Percentiles rank a stretch among this genome's conserved stretches.
Conservation (phyloP, 2,113 vertebrate species). For the Puma concolor region DNA sequence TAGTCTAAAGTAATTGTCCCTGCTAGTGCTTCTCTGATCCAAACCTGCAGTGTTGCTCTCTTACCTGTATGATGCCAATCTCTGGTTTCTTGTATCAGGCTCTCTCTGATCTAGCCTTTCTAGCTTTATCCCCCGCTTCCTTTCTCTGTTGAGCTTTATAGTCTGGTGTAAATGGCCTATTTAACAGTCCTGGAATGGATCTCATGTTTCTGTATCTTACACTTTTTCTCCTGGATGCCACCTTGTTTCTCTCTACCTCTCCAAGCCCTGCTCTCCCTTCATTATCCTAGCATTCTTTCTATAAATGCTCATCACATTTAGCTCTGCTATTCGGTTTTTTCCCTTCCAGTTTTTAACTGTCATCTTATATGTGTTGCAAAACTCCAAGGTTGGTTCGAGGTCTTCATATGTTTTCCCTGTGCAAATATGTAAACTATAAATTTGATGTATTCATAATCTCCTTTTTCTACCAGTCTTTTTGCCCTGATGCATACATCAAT, state of each 20-base stretch:
- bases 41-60: rapidly evolving
- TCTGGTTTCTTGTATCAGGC: not conserved
- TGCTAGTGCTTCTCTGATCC: not conserved
- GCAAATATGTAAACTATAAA: not conserved
- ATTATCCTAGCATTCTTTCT: not conserved
- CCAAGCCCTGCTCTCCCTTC: not conserved
- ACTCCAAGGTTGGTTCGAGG: not conserved
- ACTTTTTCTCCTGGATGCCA: not conserved
- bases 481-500: not conserved
- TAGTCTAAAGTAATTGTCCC: not conserved
- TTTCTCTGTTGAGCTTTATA: not conserved
- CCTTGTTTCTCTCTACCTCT: not conserved
- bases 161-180: no score
- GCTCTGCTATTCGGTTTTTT: not conserved
- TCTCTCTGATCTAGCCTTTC: not conserved
- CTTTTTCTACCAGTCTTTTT: not conserved
- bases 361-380: not conserved
- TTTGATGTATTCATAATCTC: not conserved
- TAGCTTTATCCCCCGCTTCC: not conserved
- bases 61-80: not conserved
- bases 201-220: not conserved
- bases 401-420: not conserved
- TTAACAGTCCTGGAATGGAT: not conserved
- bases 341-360: not conserved
- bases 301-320: not conserved